These are phyloP conservation scores for Grantiella picta DNA, from an alignment of 2,113 vertebrate genomes.

Conservation along the genomic window DNA sequence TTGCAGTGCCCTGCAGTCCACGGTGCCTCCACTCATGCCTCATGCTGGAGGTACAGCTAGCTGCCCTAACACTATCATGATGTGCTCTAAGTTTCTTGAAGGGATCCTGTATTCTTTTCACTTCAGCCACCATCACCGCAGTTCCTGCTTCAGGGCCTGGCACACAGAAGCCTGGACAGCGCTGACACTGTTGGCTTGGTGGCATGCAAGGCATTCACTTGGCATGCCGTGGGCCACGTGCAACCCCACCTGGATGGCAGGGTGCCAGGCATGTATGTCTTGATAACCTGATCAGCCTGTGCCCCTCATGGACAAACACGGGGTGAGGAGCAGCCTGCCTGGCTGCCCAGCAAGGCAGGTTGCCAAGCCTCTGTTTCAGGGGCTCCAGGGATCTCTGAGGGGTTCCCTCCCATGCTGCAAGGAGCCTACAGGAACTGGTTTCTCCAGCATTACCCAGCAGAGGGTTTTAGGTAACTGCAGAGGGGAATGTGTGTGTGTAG, in stretches of 20 bases:
- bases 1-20: neutral
- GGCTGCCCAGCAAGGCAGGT: neutral
- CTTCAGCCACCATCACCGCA: accelerated
- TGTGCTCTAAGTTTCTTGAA: neutral
- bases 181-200: neutral
- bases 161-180: neutral
- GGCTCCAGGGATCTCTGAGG: neutral
- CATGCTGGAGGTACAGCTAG: accelerated
- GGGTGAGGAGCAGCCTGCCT: neutral
- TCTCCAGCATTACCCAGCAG: neutral
- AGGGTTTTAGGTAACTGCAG: neutral
- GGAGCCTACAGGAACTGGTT: neutral
- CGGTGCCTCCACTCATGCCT: accelerated
- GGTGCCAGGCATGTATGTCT: neutral
- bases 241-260: neutral
- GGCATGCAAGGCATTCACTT: conserved; percentile 30
- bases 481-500: neutral
- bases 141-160: accelerated
- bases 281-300: neutral
- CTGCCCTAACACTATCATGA: neutral
- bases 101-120: neutral
- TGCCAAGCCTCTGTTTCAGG: neutral
- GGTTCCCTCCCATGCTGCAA: neutral
- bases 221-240: neutral
- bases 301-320: neutral